Percentiles rank a stretch among this genome's conserved stretches.
These are phyloP conservation scores for Stegostoma tigrinum DNA, from an alignment of 2,113 vertebrate species.

Conservation along the genomic window DNA sequence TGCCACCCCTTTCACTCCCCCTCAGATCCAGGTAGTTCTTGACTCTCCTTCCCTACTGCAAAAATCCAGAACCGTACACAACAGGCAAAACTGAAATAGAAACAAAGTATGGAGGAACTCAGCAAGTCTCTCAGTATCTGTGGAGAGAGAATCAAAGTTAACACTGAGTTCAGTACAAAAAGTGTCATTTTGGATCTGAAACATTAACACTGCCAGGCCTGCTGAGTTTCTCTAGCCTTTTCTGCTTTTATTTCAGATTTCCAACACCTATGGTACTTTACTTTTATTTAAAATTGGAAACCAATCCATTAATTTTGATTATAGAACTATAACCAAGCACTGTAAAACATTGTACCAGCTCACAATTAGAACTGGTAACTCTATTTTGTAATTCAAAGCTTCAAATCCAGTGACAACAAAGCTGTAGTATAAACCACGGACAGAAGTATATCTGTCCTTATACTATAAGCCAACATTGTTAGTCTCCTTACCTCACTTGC, in stretches of 20 bases:
- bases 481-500: constrained; percentile 71
- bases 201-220: too few species aligned
- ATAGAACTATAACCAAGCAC: neutral
- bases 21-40: neutral
- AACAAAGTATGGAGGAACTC: too few species aligned
- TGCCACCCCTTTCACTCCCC: neutral
- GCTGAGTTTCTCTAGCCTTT: too few species aligned
- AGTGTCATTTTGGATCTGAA: too few species aligned
- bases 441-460: neutral
- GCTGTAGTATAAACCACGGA: neutral
- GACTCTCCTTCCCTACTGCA: neutral
- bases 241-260: too few species aligned
- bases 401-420: neutral
- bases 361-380: neutral
- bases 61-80: neutral
- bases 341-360: neutral
- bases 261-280: too few species aligned
- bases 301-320: neutral
- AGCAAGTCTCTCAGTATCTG: too few species aligned
- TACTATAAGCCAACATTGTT: neutral
- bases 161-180: too few species aligned
- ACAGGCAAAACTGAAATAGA: neutral
- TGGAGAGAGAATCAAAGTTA: too few species aligned
- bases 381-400: neutral
- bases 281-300: neutral